Percentiles rank a stretch among this genome's conserved stretches.
Conservation (phyloP, 2,113 vertebrate species). For the Natator depressus region DNA sequence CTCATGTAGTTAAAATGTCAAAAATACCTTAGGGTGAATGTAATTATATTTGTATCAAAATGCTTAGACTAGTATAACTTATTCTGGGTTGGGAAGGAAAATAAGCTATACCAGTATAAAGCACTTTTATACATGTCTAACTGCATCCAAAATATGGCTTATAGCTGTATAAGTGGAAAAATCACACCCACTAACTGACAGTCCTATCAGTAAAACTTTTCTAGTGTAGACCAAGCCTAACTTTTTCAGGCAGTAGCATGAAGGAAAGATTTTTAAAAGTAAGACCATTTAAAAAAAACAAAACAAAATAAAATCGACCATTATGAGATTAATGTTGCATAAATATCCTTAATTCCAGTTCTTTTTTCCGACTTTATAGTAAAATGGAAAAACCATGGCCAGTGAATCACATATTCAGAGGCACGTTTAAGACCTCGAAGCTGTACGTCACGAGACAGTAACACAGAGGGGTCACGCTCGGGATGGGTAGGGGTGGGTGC, state of each 20-base stretch:
- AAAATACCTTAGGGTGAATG: accelerated
- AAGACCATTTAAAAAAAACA: not conserved
- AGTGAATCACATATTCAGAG: not conserved
- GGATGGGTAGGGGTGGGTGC: not conserved
- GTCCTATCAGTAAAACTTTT: not conserved
- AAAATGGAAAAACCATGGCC: not conserved
- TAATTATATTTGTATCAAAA: accelerated
- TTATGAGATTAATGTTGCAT: not conserved
- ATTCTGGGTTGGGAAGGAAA: not conserved
- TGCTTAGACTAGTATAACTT: accelerated
- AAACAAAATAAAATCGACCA: no score
- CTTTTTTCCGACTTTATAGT: not conserved
- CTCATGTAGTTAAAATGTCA: accelerated
- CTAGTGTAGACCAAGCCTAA: not conserved
- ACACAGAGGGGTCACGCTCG: not conserved
- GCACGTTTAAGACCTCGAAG: not conserved
- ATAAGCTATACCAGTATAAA: not conserved
- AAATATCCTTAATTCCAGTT: not conserved
- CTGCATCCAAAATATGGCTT: not conserved
- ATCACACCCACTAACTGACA: no score
- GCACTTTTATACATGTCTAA: not conserved
- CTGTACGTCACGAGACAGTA: not conserved
- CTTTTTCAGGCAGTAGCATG: not conserved
- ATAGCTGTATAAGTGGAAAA: no score
- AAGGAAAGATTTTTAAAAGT: not conserved